Base-by-base conservation (phyloP, 2,888 invertebrate species). In the Luperina testacea region DNA sequence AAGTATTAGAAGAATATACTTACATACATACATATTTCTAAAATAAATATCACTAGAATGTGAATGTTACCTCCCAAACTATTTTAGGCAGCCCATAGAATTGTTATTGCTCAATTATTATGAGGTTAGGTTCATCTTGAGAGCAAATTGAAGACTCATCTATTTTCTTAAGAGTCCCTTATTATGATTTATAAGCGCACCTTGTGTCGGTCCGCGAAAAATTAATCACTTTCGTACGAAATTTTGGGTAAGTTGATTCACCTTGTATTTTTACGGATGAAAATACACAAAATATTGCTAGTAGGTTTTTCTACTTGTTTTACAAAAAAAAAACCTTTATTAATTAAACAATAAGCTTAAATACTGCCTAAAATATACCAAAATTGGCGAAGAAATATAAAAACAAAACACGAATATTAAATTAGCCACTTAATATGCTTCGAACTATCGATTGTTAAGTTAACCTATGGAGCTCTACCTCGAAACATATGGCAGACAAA, bases 51-150 rank as follows among this genome's bases (percentile, higher is more conserved):
- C 32, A 32, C 32, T 32, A 32, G 32, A 32, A 32, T 32, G 32
- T 32, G 32, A 32, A 32, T 32, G 32, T 32, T 32, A 76, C 71
- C 65, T 81, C 61, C 17, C 42, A 48, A 75, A 76, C 59, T 72
- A 72, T 78, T 83, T 80, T 72, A 72, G 67, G 53, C 45, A 73
- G 48, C 57, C 78, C 65, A 57, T 72, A 77, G 76, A 75, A 78
- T 64, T 75, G 85, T 85, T 79, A 80, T 87, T 78, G 72, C 75
- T 83, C 75, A 78, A 78, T 87, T 83, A 77, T 70, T 81, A 72
- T 65, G 72, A 79, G 70, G 63, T 77, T 79, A 78, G 68, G 73
- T 79, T 75, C 72, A 67, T 59, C 64, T 48, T 59, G 20, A 72
- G 38, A 82, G 64, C 75, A 81, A 87, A 78, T 72, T 72, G 63